Percentiles rank a stretch among this genome's conserved stretches.
Conservation (phyloP, 2,797 vertebrate genomes). For the Anguilla pacifica region DNA sequence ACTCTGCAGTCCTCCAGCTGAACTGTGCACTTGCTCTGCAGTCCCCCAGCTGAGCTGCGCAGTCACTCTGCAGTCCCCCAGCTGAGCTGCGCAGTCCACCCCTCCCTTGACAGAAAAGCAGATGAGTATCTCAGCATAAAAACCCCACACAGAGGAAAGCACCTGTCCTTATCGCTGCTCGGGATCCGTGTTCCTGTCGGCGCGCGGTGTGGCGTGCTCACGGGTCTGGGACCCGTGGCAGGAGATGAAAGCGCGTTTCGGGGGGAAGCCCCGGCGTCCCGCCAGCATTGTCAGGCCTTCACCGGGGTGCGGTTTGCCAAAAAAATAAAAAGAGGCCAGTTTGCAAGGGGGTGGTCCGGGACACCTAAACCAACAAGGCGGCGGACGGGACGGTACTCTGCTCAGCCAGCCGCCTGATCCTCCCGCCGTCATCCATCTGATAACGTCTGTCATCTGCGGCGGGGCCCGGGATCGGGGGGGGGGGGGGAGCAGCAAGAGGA, state of each 20-base stretch:
- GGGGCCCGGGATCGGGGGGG: no score
- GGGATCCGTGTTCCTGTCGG: slow-evolving; percentile 66
- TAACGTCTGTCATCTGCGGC: no score
- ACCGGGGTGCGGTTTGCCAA: slow-evolving; percentile 67
- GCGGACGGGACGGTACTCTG: slow-evolving; percentile 32
- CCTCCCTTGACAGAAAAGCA: background rate
- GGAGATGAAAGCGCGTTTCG: slow-evolving; percentile 65
- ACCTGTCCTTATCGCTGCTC: slow-evolving; percentile 73
- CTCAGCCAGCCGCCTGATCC: no score
- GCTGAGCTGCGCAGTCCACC: background rate
- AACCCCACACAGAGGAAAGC: slow-evolving; percentile 55
- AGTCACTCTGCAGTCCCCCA: no score
- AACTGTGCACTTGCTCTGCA: no score
- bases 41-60: no score
- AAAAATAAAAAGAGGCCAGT: slow-evolving; percentile 54
- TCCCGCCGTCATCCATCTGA: no score
- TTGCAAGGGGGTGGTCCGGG: slow-evolving; percentile 77
- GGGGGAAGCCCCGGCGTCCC: slow-evolving; percentile 51
- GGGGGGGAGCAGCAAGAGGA: no score
- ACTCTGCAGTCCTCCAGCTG: no score
- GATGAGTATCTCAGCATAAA: slow-evolving; percentile 44
- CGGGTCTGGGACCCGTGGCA: slow-evolving; percentile 57
- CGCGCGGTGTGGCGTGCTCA: slow-evolving; percentile 49
- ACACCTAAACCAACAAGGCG: slow-evolving; percentile 66
- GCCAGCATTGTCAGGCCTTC: slow-evolving; percentile 60